Evolutionary conservation across 2,888 invertebrate genomes (phyloP).

Genomic region (Patella pellucida): DNA sequence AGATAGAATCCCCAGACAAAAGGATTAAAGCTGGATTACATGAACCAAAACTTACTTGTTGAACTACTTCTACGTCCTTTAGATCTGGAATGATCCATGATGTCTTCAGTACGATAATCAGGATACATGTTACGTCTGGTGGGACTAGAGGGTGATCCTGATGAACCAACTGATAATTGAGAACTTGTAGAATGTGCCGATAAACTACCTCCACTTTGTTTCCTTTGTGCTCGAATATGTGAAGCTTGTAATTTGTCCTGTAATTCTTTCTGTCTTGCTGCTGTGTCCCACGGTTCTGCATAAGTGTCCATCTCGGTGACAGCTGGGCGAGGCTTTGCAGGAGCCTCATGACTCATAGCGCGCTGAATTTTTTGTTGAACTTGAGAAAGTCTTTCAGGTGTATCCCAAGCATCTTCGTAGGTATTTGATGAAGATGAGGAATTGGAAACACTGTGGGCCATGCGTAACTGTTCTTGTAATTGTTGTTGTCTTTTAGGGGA

Average conservation of each 20-base stretch:
- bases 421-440: constrained; percentile 9
- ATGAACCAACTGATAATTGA: constrained; percentile 7
- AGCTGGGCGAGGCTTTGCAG: not conserved
- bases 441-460: constrained; percentile 3
- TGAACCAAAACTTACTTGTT: not conserved
- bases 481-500: constrained; percentile 27
- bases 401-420: constrained; percentile 65
- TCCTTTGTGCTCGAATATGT: constrained; percentile 1
- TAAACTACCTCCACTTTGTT: not conserved
- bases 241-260: constrained; percentile 35
- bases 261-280: constrained; percentile 41
- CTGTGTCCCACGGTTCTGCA: constrained; percentile 59
- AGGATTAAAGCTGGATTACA: too few species aligned
- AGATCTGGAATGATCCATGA: not conserved
- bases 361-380: constrained; percentile 59
- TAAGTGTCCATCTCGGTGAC: constrained; percentile 37
- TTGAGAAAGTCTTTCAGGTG: constrained; percentile 53
- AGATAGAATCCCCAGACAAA: too few species aligned
- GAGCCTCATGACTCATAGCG: constrained; percentile 25
- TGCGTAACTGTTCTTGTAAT: constrained; percentile 9
- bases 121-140: not conserved
- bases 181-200: not conserved
- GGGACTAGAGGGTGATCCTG: not conserved
- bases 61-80: not conserved
- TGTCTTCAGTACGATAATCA: not conserved